Conservation (phyloP, 2,888 invertebrate genomes). For the Abrostola triplasia region DNA sequence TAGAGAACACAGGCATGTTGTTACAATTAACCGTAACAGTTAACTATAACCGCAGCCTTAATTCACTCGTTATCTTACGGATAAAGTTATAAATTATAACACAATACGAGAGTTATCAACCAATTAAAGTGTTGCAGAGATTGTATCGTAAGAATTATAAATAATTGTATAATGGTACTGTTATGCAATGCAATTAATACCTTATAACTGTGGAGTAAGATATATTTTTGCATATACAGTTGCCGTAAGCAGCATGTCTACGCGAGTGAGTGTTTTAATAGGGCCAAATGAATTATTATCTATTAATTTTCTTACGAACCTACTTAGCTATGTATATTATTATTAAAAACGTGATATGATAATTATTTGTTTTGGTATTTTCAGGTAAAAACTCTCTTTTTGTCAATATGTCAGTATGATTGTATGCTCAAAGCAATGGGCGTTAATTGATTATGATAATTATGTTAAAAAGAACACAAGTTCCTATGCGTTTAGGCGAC, state of each 20-base stretch:
- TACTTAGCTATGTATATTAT: neutral
- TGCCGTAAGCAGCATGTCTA: neutral
- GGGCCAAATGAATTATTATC: neutral
- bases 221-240: neutral
- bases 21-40: neutral
- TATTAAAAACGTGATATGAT: neutral
- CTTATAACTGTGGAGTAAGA: neutral
- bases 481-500: too few relatives aligned
- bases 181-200: neutral
- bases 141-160: constrained; percentile 32
- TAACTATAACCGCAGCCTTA: constrained; percentile 2
- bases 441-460: too few relatives aligned
- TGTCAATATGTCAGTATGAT: too few relatives aligned
- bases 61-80: constrained; percentile 24
- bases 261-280: neutral
- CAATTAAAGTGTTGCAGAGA: constrained; percentile 37
- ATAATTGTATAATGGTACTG: constrained; percentile 15
- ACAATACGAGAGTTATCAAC: constrained; percentile 33
- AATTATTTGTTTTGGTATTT: too few relatives aligned
- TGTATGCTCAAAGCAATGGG: too few relatives aligned
- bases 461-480: too few relatives aligned
- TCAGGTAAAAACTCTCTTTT: too few relatives aligned
- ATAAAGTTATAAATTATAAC: constrained; percentile 19
- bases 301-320: neutral
- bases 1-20: too few relatives aligned